These are phyloP conservation scores for Epirrhoe alternata DNA, from an alignment of 2,888 invertebrate species.

Conservation along the genomic window DNA sequence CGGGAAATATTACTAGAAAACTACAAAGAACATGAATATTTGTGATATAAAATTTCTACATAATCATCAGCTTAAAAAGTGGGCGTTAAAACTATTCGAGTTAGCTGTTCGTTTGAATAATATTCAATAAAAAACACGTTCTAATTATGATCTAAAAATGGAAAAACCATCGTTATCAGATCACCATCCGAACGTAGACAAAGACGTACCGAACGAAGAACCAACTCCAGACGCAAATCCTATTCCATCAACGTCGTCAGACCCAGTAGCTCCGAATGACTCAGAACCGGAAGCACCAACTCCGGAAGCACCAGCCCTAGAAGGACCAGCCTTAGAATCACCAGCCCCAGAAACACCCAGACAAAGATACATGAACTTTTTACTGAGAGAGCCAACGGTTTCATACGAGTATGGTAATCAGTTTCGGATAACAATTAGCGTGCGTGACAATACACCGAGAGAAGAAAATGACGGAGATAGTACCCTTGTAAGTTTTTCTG, in stretches of 20 bases:
- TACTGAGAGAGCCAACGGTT: not conserved
- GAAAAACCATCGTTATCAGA: not conserved
- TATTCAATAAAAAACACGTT: not conserved
- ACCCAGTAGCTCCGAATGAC: not conserved
- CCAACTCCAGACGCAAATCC: not conserved
- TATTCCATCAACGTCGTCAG: not conserved
- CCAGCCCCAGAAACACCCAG: not conserved
- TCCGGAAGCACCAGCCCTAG: not conserved
- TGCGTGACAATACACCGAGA: constrained; percentile 4
- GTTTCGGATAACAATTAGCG: not conserved
- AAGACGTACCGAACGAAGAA: not conserved
- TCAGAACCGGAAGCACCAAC: not conserved
- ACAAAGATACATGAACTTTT: not conserved
- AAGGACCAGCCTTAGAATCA: not conserved
- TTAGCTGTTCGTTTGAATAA: constrained; percentile 4
- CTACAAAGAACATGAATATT: constrained; percentile 16
- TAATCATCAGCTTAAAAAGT: constrained; percentile 19
- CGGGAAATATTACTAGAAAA: too few relatives aligned
- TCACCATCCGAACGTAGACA: not conserved
- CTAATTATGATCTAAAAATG: constrained; percentile 22
- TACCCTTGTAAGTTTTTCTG: constrained; percentile 36
- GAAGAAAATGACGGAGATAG: constrained; percentile 5
- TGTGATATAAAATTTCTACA: constrained; percentile 10
- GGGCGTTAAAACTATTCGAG: constrained; percentile 17
- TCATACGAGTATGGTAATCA: not conserved